A percentile compares a stretch with the other conserved stretches of the same genome.
Evolutionary conservation across 1,140 invertebrate species (phyloP).

Genomic region (Homarus americanus): DNA sequence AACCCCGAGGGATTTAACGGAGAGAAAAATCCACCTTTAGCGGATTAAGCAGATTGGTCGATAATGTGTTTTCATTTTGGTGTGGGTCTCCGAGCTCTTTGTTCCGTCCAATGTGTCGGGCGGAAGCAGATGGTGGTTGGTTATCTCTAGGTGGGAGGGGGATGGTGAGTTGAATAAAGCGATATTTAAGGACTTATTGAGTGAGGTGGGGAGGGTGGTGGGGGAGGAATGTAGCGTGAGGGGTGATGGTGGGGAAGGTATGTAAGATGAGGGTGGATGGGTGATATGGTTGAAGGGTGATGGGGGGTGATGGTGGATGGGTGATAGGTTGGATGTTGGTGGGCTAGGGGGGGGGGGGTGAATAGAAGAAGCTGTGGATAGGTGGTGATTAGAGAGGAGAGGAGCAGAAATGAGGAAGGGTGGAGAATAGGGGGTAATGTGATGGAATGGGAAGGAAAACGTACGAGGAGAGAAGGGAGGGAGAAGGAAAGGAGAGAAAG

Average conservation of each 20-base stretch:
- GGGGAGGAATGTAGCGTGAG: not conserved
- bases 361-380: not conserved
- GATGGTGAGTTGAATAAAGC: no score
- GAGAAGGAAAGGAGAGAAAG: not conserved
- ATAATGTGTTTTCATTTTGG: slow-evolving; percentile 53
- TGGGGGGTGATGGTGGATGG: not conserved
- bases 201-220: not conserved
- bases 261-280: not conserved
- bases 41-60: slow-evolving; percentile 55
- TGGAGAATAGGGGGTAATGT: not conserved
- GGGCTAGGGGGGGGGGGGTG: not conserved
- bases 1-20: not conserved
- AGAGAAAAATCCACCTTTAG: slow-evolving; percentile 35
- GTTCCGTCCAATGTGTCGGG: not conserved
- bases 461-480: not conserved
- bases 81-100: not conserved
- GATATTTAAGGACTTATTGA: no score
- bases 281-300: not conserved
- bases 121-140: no score
- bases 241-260: not conserved
- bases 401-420: not conserved
- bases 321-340: not conserved
- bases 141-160: no score
- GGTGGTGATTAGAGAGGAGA: not conserved
- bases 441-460: not conserved